Evolutionary conservation across 2,113 vertebrate genomes (phyloP).

Genomic region (Ciconia boyciana): DNA sequence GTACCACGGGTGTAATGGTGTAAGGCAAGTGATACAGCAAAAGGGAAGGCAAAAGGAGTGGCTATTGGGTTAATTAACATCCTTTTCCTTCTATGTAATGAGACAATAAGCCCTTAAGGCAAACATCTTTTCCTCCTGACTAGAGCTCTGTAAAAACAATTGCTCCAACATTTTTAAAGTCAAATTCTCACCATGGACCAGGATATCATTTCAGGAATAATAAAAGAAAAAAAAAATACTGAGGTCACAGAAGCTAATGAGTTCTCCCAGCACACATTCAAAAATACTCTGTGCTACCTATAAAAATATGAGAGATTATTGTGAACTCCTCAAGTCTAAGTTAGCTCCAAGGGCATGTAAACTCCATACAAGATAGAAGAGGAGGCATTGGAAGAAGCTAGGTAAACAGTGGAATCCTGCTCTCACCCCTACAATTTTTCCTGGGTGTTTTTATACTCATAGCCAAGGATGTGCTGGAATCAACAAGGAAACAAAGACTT

Average conservation of each 20-base stretch:
- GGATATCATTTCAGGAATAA: background rate
- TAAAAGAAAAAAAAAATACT: background rate
- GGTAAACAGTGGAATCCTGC: background rate
- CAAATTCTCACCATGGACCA: background rate
- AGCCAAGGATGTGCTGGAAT: background rate
- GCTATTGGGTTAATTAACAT: background rate
- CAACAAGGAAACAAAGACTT: background rate
- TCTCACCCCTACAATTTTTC: background rate
- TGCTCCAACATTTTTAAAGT: background rate
- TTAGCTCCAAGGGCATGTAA: background rate
- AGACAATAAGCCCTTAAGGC: background rate
- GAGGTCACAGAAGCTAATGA: background rate
- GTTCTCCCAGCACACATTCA: background rate
- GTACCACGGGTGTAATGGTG: rapidly evolving
- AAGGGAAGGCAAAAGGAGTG: background rate
- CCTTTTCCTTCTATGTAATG: background rate
- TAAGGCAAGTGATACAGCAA: background rate
- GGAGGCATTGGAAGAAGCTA: background rate
- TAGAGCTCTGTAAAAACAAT: background rate
- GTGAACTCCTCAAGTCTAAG: background rate
- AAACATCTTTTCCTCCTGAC: background rate
- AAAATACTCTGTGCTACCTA: background rate
- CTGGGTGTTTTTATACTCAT: background rate
- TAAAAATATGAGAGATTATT: background rate
- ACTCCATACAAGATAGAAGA: background rate